Percentiles rank a stretch among this genome's conserved stretches.
Conservation (phyloP, 2,797 vertebrate species). For the Spondyliosoma cantharus region DNA sequence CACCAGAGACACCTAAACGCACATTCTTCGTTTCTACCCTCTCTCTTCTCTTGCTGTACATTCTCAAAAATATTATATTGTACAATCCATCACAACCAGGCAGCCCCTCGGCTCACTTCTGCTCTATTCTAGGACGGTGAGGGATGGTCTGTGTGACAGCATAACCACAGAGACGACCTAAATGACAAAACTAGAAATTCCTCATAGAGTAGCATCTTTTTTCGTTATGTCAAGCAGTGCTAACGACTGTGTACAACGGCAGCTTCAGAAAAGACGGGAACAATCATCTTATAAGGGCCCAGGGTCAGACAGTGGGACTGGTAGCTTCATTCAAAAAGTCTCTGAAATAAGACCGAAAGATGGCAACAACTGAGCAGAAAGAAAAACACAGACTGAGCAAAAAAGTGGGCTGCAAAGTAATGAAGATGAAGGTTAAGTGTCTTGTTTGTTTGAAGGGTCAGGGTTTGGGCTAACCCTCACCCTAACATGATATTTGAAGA, state of each 20-base stretch:
- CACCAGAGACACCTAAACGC: conserved; percentile 36
- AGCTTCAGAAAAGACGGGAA: not conserved
- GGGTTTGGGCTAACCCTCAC: no score
- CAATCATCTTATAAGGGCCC: conserved; percentile 37
- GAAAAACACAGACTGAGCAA: not conserved
- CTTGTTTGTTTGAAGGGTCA: no score
- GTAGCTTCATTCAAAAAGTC: conserved; percentile 12
- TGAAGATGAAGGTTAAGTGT: not conserved
- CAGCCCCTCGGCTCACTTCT: conserved; percentile 16
- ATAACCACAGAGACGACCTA: conserved; percentile 31
- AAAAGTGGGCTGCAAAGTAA: not conserved
- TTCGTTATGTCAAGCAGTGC: conserved; percentile 22
- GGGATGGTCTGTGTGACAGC: conserved; percentile 41
- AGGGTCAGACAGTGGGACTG: not conserved
- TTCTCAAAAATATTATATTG: conserved; percentile 48
- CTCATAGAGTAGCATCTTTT: conserved; percentile 19
- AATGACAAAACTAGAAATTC: conserved; percentile 35
- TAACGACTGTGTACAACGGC: conserved; percentile 18
- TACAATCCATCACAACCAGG: conserved; percentile 10
- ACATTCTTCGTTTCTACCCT: conserved; percentile 26
- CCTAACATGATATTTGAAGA: not conserved
- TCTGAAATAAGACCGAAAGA: conserved; percentile 7
- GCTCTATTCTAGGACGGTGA: conserved; percentile 41
- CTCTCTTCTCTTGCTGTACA: not conserved
- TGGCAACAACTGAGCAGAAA: conserved; percentile 1